A percentile compares a stretch with the other conserved stretches of the same genome.
phyloP scores from a whole-genome alignment of 2,888 invertebrate species.

The Ophion obscuratus region DNA sequence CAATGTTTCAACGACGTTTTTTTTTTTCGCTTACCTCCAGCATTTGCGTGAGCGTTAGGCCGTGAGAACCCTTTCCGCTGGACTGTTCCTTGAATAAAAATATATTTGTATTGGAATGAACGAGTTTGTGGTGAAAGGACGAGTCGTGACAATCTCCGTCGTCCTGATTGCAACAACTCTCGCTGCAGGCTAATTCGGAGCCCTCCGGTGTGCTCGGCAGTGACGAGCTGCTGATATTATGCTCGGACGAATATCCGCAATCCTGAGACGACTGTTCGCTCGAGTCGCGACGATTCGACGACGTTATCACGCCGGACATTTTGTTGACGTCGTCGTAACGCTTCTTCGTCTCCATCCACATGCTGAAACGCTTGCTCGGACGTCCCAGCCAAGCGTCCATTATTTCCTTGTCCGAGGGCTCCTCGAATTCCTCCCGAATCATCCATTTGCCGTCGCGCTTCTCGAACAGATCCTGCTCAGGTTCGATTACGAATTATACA shows the following conservation, averaged over 20 bases:
- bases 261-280: slow-evolving; percentile 90
- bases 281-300: slow-evolving; percentile 84
- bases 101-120: slow-evolving; percentile 78
- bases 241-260: slow-evolving; percentile 95
- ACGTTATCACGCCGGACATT: slow-evolving; percentile 73
- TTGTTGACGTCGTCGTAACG: slow-evolving; percentile 85
- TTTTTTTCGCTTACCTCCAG: slow-evolving; percentile 87
- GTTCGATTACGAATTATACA: slow-evolving; percentile 8
- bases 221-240: slow-evolving; percentile 91
- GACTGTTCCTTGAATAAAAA: slow-evolving; percentile 81
- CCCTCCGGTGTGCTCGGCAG: slow-evolving; percentile 94
- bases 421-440: slow-evolving; percentile 71
- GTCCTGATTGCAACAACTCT: slow-evolving; percentile 94
- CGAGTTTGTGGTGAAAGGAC: slow-evolving; percentile 69
- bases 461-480: slow-evolving; percentile 71
- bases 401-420: slow-evolving; percentile 75
- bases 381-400: slow-evolving; percentile 79
- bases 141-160: slow-evolving; percentile 81
- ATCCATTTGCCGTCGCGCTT: slow-evolving; percentile 73
- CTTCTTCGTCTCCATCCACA: slow-evolving; percentile 81
- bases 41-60: slow-evolving; percentile 90
- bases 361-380: slow-evolving; percentile 77
- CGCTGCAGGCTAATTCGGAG: slow-evolving; percentile 95
- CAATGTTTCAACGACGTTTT: neutral
- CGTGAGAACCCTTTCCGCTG: slow-evolving; percentile 82